These are phyloP conservation scores for Spodoptera picta DNA, from an alignment of 2,888 invertebrate species.

Conservation along the genomic window DNA sequence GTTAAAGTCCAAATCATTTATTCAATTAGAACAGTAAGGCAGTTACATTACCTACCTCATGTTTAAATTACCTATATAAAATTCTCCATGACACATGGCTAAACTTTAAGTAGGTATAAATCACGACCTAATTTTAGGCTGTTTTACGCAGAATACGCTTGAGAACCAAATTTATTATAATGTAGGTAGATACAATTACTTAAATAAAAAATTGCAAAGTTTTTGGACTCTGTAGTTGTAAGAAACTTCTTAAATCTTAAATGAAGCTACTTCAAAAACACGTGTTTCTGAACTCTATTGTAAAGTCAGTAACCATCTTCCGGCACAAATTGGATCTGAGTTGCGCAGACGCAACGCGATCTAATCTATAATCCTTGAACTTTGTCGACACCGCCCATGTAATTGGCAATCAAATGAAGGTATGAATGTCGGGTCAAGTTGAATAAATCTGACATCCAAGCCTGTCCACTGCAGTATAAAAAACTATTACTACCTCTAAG, in stretches of 20 bases:
- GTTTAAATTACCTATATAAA: constrained; percentile 4
- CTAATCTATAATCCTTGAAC: constrained; percentile 39
- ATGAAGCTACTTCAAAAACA: neutral
- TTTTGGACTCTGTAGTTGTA: too few relatives aligned
- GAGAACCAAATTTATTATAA: neutral
- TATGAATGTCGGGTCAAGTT: constrained; percentile 27
- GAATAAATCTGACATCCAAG: constrained; percentile 2
- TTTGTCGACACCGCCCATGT: constrained; percentile 24
- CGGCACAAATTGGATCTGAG: constrained; percentile 10
- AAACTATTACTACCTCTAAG: constrained; percentile 6
- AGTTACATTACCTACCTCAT: too few relatives aligned
- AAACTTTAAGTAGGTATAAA: constrained; percentile 16
- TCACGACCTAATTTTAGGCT: constrained; percentile 33
- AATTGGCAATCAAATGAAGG: constrained; percentile 25
- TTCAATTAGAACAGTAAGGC: too few relatives aligned
- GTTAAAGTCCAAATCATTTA: too few relatives aligned
- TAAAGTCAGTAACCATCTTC: constrained; percentile 1
- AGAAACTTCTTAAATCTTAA: neutral
- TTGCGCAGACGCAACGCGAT: constrained; percentile 25
- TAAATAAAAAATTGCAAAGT: too few relatives aligned
- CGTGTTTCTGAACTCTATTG: neutral
- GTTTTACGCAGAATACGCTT: constrained; percentile 9
- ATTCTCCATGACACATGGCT: constrained; percentile 1
- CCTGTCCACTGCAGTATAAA: too few relatives aligned
- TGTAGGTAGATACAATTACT: too few relatives aligned